phyloP scores from a whole-genome alignment of 2,113 vertebrate genomes.

The Erpornis zantholeuca region DNA sequence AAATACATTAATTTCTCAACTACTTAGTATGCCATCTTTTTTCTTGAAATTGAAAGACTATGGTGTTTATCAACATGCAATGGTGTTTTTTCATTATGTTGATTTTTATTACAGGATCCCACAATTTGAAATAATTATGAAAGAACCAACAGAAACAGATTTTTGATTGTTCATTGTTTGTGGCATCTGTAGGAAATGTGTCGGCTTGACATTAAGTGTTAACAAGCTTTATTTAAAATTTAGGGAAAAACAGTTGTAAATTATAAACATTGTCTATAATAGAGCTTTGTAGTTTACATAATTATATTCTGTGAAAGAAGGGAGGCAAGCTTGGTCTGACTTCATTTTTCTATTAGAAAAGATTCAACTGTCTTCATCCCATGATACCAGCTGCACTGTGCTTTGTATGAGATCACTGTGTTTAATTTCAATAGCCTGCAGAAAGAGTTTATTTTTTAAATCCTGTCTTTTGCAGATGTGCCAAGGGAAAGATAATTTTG shows the following conservation, averaged over 20 bases:
- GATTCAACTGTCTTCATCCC: constrained; percentile 66
- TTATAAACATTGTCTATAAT: constrained; percentile 77
- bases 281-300: constrained; percentile 74
- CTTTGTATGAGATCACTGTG: constrained; percentile 70
- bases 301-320: constrained; percentile 75
- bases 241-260: constrained; percentile 63
- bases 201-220: constrained; percentile 62
- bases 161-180: constrained; percentile 78
- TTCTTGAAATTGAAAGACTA: constrained; percentile 69
- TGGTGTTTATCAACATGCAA: constrained; percentile 77
- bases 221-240: constrained; percentile 72
- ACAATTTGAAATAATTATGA: constrained; percentile 73
- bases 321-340: constrained; percentile 63
- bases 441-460: constrained; percentile 72
- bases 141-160: constrained; percentile 67
- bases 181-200: constrained; percentile 74
- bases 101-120: constrained; percentile 74
- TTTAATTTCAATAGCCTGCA: constrained; percentile 71
- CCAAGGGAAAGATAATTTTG: constrained; percentile 68
- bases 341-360: constrained; percentile 75
- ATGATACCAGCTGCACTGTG: constrained; percentile 72
- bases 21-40: constrained; percentile 24
- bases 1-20: background rate
- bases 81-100: constrained; percentile 68
- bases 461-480: constrained; percentile 68